Evolutionary conservation across 2,888 invertebrate species (phyloP).

Genomic region (Lithosia quadra): DNA sequence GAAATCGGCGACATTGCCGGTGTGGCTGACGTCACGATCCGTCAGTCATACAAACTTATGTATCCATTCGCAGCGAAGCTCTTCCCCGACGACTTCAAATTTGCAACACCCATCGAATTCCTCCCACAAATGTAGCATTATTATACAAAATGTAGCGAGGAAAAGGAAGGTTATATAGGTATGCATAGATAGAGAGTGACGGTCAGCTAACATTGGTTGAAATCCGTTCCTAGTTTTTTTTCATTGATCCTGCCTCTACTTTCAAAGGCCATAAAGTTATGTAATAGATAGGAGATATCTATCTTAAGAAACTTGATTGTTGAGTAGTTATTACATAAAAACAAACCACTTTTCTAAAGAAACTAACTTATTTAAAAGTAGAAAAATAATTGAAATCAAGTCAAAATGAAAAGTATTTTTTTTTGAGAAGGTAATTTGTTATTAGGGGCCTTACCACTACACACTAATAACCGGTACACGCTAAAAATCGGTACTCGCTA

Average conservation of each 20-base stretch:
- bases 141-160: neutral
- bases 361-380: neutral
- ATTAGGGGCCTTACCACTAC: neutral
- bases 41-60: slow-evolving; percentile 99
- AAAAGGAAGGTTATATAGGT: slow-evolving; percentile 5
- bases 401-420: neutral
- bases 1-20: slow-evolving; percentile 99
- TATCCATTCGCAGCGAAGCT: slow-evolving; percentile 96
- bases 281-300: neutral
- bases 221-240: neutral
- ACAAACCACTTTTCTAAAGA: neutral
- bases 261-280: slow-evolving; percentile 6
- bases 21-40: slow-evolving; percentile 98
- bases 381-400: neutral
- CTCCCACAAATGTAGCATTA: slow-evolving; percentile 93
- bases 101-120: slow-evolving; percentile 97
- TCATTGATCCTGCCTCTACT: neutral
- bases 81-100: slow-evolving; percentile 98
- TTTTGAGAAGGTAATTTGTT: neutral
- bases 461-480: no score
- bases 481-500: no score
- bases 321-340: neutral
- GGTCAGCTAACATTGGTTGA: neutral
- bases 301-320: neutral
- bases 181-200: slow-evolving; percentile 5